phyloP scores from a whole-genome alignment of 37 sponge, comb jelly and placozoan species.

The Petrosia ficiformis region DNA sequence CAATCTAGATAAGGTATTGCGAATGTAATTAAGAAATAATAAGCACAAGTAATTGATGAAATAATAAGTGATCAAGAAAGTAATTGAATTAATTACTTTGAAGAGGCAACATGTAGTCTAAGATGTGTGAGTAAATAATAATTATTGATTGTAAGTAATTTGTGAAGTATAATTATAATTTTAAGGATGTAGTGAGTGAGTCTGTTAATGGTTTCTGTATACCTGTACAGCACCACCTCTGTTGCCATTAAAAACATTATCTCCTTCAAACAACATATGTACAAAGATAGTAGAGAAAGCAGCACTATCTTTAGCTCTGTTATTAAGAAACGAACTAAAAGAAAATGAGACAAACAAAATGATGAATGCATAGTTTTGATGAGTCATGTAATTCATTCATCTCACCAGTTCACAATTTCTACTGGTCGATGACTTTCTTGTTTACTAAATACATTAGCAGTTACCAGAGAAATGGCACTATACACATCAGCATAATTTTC shows the following conservation, averaged over 20 bases:
- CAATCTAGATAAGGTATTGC: background rate
- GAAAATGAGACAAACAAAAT: background rate
- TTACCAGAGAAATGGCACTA: background rate
- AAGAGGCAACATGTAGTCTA: background rate
- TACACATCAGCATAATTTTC: background rate
- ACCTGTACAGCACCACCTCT: slow-evolving; percentile 15
- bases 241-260: slow-evolving; percentile 21
- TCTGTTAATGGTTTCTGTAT: too few species aligned
- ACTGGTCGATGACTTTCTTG: background rate
- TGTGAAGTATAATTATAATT: too few species aligned
- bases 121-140: background rate
- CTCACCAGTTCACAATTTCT: slow-evolving; percentile 8
- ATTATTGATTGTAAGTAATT: background rate
- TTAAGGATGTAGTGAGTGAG: too few species aligned
- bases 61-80: too few species aligned
- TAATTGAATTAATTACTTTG: too few species aligned
- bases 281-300: slow-evolving; percentile 22
- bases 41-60: too few species aligned
- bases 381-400: background rate
- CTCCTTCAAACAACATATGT: slow-evolving; percentile 28
- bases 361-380: background rate
- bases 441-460: background rate
- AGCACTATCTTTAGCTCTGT: background rate
- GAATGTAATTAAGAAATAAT: too few species aligned
- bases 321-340: background rate